Conservation (phyloP, 2,888 invertebrate species). For the Caenorhabditis wallacei region DNA sequence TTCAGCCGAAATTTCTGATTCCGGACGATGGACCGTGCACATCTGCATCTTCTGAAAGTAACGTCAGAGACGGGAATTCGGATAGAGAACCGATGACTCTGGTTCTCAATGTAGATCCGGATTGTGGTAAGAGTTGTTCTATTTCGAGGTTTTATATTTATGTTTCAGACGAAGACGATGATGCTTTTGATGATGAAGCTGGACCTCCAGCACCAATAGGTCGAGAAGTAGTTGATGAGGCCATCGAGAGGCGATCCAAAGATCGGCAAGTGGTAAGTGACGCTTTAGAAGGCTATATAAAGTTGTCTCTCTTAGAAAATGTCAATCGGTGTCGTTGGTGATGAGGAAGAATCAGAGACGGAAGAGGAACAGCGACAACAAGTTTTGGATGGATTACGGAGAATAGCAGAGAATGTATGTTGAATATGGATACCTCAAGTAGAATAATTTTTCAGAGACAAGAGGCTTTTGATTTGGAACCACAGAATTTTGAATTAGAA, state of each 20-base stretch:
- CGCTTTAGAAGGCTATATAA: no score
- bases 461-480: constrained; percentile 12
- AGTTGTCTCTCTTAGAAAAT: constrained; percentile 73
- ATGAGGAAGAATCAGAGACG: constrained; percentile 60
- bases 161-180: constrained; percentile 23
- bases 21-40: not conserved
- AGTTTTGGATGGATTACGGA: constrained; percentile 17
- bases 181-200: constrained; percentile 18
- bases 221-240: constrained; percentile 24
- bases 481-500: no score
- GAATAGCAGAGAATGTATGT: constrained; percentile 14
- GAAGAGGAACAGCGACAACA: constrained; percentile 35
- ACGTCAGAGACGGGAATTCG: not conserved
- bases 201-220: constrained; percentile 10
- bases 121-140: constrained; percentile 16
- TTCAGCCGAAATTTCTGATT: constrained; percentile 16
- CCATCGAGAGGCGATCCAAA: constrained; percentile 29
- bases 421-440: no score
- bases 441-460: not conserved
- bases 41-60: not conserved
- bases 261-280: constrained; percentile 37
- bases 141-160: not conserved
- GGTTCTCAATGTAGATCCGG: constrained; percentile 57
- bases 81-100: not conserved
- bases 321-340: constrained; percentile 71